These are phyloP conservation scores for Antechinus stuartii DNA, from an alignment of 2,113 vertebrate species.

Conservation along the genomic window DNA sequence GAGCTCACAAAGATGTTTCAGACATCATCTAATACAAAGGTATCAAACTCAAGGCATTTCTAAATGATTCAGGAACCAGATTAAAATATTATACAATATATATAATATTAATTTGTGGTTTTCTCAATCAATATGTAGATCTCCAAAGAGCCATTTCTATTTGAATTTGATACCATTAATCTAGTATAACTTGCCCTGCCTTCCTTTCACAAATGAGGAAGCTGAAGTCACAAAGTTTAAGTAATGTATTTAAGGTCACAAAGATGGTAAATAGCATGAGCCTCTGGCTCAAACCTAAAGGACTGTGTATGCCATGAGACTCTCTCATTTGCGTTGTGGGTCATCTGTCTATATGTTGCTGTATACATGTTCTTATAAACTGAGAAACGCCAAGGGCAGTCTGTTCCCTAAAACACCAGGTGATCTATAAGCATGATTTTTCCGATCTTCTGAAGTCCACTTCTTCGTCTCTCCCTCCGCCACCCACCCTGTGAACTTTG, in stretches of 20 bases:
- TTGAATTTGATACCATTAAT: not conserved
- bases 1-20: not conserved
- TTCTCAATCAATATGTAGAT: not conserved
- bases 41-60: no score
- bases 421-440: not conserved
- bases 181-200: not conserved
- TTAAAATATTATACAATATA: not conserved
- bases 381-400: not conserved
- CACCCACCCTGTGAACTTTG: not conserved
- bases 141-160: not conserved
- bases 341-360: not conserved
- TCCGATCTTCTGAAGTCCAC: not conserved
- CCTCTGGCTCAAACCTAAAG: not conserved
- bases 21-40: not conserved
- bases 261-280: no score
- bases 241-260: not conserved
- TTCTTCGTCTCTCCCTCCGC: not conserved
- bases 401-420: not conserved
- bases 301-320: not conserved
- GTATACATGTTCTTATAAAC: not conserved
- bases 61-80: not conserved
- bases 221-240: not conserved
- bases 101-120: not conserved
- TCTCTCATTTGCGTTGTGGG: not conserved
- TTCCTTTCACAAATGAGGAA: not conserved